Percentiles rank a stretch among this genome's conserved stretches.
These are phyloP conservation scores for Agrotis ipsilon DNA, from an alignment of 2,888 invertebrate genomes.

Conservation along the genomic window DNA sequence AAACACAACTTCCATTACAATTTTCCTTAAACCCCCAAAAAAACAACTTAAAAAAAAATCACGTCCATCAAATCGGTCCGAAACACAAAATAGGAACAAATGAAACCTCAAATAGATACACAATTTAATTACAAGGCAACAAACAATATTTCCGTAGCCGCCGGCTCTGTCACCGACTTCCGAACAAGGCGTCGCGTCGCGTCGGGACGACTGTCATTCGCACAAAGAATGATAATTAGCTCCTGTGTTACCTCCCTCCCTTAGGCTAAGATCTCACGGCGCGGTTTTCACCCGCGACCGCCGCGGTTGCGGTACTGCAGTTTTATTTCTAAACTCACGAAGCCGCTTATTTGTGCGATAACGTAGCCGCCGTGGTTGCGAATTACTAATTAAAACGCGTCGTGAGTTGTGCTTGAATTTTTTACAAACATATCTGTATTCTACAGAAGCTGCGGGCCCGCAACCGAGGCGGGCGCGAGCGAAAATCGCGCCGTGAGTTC, in stretches of 20 bases:
- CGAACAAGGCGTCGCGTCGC: conserved; percentile 46
- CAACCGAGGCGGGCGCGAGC: no score
- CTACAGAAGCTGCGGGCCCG: no score
- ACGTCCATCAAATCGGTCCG: conserved; percentile 7
- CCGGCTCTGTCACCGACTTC: conserved; percentile 54
- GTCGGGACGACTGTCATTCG: conserved; percentile 60
- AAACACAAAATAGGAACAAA: conserved; percentile 17
- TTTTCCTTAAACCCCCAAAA: neutral
- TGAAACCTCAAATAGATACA: conserved; percentile 37
- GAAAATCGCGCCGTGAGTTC: no score
- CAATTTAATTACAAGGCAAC: conserved; percentile 53
- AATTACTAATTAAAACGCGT: no score
- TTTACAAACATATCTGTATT: no score
- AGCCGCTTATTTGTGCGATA: no score
- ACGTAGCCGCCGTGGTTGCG: no score
- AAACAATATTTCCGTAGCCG: conserved; percentile 43
- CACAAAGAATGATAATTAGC: conserved; percentile 70
- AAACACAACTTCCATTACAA: neutral
- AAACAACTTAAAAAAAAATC: conserved; percentile 5
- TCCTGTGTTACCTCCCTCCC: conserved; percentile 27
- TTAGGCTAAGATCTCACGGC: no score
- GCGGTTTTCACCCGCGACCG: no score
- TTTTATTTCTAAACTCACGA: no score
- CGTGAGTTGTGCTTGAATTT: no score
- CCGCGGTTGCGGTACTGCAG: no score